A percentile compares a stretch with the other conserved stretches of the same genome.
Evolutionary conservation across 2,888 invertebrate genomes (phyloP).

Genomic region (Pristionchus entomophagus): DNA sequence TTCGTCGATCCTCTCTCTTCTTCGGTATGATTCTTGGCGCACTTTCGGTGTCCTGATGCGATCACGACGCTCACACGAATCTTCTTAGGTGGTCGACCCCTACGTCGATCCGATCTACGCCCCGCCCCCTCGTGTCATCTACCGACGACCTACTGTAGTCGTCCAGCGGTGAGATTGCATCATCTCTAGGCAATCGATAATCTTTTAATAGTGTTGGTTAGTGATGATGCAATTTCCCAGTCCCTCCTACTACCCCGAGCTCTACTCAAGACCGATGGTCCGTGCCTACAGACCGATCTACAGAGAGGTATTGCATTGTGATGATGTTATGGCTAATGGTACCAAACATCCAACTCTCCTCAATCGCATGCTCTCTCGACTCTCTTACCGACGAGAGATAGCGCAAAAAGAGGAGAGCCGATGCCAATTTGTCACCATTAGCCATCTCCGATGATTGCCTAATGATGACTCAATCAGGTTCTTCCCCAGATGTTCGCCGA

Average conservation of each 20-base stretch:
- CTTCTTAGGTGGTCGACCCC: slow-evolving; percentile 3
- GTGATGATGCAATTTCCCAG: neutral
- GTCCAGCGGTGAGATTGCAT: slow-evolving; percentile 6
- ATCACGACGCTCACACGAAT: neutral
- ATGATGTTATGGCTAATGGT: neutral
- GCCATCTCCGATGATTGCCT: neutral
- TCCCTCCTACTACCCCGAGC: slow-evolving; percentile 13
- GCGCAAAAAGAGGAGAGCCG: too few species aligned
- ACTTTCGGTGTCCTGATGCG: neutral
- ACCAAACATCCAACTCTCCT: too few species aligned
- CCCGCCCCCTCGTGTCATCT: slow-evolving; percentile 3
- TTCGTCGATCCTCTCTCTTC: slow-evolving; percentile 19
- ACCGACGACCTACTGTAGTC: slow-evolving; percentile 29
- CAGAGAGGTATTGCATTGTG: neutral
- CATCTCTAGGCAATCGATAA: neutral
- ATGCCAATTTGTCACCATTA: too few species aligned
- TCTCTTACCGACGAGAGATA: too few species aligned
- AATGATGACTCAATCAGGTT: neutral
- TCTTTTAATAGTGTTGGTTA: neutral
- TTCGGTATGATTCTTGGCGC: neutral
- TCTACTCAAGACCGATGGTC: neutral
- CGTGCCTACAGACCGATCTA: slow-evolving; percentile 1
- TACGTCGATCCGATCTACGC: neutral
- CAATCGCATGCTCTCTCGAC: neutral
- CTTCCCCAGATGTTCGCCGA: neutral